A percentile compares a stretch with the other conserved stretches of the same genome.
Evolutionary conservation across 2,888 invertebrate species (phyloP).

Genomic region (Seira sanloemensis): DNA sequence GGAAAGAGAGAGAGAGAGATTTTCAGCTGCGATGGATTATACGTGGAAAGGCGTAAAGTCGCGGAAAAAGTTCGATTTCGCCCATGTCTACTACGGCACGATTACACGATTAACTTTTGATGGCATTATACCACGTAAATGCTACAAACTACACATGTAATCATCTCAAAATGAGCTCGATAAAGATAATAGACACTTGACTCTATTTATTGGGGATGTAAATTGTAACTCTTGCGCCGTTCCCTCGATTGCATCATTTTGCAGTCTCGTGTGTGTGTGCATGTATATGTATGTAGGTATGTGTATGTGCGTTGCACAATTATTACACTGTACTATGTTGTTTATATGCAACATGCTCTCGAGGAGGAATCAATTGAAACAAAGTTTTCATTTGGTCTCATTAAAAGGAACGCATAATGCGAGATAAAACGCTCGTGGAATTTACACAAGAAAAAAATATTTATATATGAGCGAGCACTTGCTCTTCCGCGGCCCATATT

Average conservation of each 20-base stretch:
- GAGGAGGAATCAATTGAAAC: conserved; percentile 1
- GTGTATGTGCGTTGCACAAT: no score
- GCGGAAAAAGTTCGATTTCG: neutral
- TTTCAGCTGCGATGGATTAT: no score
- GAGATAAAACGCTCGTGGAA: no score
- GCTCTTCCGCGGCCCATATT: neutral
- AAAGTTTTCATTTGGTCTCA: conserved; percentile 14
- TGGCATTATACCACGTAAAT: neutral
- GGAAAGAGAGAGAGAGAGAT: no score
- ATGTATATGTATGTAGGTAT: no score
- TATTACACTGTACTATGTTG: no score
- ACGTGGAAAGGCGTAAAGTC: no score
- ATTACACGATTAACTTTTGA: conserved; percentile 19
- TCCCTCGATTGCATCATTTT: no score
- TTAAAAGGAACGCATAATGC: no score
- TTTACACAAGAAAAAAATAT: neutral
- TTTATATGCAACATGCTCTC: neutral
- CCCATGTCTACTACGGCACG: neutral
- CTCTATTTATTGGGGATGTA: conserved; percentile 17
- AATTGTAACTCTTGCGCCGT: neutral
- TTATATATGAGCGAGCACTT: neutral
- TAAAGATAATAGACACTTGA: conserved; percentile 19
- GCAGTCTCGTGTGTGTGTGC: no score
- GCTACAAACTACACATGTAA: conserved; percentile 14
- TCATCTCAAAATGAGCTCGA: conserved; percentile 14